These are phyloP conservation scores for Synergus umbraculus DNA, from an alignment of 2,888 invertebrate genomes.

Conservation along the genomic window DNA sequence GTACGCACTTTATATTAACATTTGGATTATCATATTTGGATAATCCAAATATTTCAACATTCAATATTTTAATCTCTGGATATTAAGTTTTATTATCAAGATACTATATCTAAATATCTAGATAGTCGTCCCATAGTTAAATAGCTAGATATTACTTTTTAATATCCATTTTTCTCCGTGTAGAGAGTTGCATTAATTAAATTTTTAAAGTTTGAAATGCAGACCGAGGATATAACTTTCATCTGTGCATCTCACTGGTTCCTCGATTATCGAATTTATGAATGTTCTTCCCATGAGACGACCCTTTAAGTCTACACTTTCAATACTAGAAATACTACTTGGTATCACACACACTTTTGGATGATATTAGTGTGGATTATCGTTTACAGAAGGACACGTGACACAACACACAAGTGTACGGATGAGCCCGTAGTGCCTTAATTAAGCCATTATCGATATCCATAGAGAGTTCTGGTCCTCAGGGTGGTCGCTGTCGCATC, in stretches of 20 bases:
- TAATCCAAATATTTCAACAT: no score
- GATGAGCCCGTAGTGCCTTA: conserved; percentile 35
- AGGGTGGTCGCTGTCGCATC: conserved; percentile 41
- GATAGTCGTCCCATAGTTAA: no score
- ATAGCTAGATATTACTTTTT: no score
- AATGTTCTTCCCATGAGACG: not conserved
- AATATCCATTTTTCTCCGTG: no score
- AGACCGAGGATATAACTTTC: not conserved
- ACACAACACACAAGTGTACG: conserved; percentile 15
- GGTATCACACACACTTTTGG: not conserved
- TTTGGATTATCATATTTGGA: no score
- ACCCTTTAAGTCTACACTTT: not conserved
- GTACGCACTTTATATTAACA: no score
- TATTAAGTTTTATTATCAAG: no score
- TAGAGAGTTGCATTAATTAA: not conserved
- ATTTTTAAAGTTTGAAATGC: not conserved
- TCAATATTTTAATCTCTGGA: no score
- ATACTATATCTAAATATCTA: no score
- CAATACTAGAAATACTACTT: not conserved
- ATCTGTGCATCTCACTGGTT: not conserved
- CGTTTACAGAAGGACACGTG: not conserved
- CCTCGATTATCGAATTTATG: not conserved
- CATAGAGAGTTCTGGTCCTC: conserved; percentile 32
- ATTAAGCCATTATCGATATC: conserved; percentile 45
- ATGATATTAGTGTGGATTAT: not conserved